Conservation (phyloP, 2,888 invertebrate genomes). For the Malacosoma neustria region DNA sequence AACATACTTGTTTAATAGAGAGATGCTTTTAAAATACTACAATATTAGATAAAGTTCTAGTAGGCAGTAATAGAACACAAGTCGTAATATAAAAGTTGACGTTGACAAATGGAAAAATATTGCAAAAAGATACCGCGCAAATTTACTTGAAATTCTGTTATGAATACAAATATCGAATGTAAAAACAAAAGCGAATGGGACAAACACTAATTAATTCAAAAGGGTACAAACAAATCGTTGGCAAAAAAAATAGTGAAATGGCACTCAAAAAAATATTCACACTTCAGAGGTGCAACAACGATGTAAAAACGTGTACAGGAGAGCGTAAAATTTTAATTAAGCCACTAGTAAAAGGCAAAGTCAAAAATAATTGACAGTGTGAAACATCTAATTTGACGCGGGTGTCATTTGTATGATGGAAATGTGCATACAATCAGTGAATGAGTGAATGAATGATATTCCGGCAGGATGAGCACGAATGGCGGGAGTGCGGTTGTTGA, state of each 20-base stretch:
- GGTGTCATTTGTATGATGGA: slow-evolving; percentile 39
- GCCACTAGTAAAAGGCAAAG: slow-evolving; percentile 48
- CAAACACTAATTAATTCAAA: slow-evolving; percentile 45
- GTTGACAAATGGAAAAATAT: too few relatives aligned
- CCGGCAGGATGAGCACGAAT: slow-evolving; percentile 43
- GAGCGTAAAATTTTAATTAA: slow-evolving; percentile 70
- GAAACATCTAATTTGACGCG: slow-evolving; percentile 56
- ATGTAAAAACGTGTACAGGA: slow-evolving; percentile 29
- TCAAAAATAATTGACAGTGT: slow-evolving; percentile 49
- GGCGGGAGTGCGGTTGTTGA: slow-evolving; percentile 9
- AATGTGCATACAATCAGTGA: not conserved
- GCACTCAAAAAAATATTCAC: slow-evolving; percentile 47
- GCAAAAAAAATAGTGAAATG: slow-evolving; percentile 25
- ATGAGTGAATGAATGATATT: slow-evolving; percentile 37
- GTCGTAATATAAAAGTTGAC: too few relatives aligned
- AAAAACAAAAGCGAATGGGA: slow-evolving; percentile 18
- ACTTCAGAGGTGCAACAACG: slow-evolving; percentile 62
- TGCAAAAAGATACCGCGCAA: too few relatives aligned
- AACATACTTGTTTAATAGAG: too few relatives aligned
- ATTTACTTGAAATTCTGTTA: too few relatives aligned
- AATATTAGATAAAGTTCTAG: too few relatives aligned
- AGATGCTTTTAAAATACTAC: too few relatives aligned
- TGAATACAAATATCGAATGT: slow-evolving; percentile 5
- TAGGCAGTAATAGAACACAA: too few relatives aligned
- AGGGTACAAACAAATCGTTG: slow-evolving; percentile 31